phyloP scores from a whole-genome alignment of 2,797 vertebrate genomes.

The Chaetodon trifasciatus region DNA sequence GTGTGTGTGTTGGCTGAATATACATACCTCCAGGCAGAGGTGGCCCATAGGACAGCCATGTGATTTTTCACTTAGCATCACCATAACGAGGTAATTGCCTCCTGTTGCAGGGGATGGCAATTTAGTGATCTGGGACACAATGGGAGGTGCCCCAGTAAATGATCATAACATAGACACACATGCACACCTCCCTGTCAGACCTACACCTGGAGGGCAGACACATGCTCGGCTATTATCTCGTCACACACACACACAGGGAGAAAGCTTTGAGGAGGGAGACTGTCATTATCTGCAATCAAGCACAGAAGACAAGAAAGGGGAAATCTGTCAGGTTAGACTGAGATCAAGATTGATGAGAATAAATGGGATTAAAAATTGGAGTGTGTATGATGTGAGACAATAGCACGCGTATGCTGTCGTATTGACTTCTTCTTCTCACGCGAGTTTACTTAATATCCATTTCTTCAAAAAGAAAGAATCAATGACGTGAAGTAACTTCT shows the following conservation, averaged over 20 bases:
- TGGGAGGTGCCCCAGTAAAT: conserved; percentile 67
- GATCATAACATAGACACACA: conserved; percentile 64
- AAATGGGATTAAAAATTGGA: conserved; percentile 36
- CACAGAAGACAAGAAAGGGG: conserved; percentile 67
- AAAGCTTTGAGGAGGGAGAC: conserved; percentile 53
- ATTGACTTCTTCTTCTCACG: conserved; percentile 3
- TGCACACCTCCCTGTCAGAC: conserved; percentile 71
- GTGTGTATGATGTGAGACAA: background rate
- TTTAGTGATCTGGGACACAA: conserved; percentile 68
- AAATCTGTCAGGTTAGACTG: conserved; percentile 54
- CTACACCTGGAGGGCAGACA: conserved; percentile 75
- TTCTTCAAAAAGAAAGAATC: background rate
- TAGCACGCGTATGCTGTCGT: background rate
- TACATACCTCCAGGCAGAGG: conserved; percentile 64
- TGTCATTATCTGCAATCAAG: conserved; percentile 78
- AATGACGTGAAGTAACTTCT: background rate
- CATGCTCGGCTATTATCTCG: conserved; percentile 81
- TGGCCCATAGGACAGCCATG: conserved; percentile 57
- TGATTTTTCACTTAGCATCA: conserved; percentile 80
- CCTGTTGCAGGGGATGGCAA: conserved; percentile 75
- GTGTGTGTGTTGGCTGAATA: conserved; percentile 27
- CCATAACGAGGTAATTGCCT: conserved; percentile 82
- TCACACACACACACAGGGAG: conserved; percentile 50
- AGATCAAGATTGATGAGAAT: conserved; percentile 61
- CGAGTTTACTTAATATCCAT: conserved; percentile 14